These are phyloP conservation scores for Eupithecia vulgata DNA, from an alignment of 2,888 invertebrate genomes.

Conservation along the genomic window DNA sequence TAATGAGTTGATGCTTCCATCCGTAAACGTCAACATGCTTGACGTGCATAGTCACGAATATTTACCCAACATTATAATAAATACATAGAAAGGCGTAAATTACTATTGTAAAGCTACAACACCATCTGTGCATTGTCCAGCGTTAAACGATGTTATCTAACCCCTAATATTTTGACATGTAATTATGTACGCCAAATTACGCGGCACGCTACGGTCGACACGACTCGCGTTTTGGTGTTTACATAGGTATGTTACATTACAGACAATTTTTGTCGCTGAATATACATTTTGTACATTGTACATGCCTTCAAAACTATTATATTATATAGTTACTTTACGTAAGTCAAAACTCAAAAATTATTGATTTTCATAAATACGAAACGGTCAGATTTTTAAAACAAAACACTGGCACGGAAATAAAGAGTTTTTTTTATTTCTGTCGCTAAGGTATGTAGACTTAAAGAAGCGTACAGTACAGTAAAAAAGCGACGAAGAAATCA, in stretches of 20 bases:
- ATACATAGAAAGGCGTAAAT: conserved; percentile 25
- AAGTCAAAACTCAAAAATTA: too few species aligned
- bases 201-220: conserved; percentile 35
- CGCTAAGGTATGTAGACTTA: too few species aligned
- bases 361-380: too few species aligned
- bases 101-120: conserved; percentile 18
- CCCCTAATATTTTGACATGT: conserved; percentile 45
- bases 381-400: too few species aligned
- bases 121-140: conserved; percentile 50
- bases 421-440: too few species aligned
- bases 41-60: conserved; percentile 16
- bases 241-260: background rate
- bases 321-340: too few species aligned
- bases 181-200: conserved; percentile 45
- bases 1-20: conserved; percentile 7
- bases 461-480: too few species aligned
- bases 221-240: conserved; percentile 1
- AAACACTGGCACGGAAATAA: too few species aligned
- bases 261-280: background rate
- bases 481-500: too few species aligned
- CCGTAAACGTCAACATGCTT: conserved; percentile 13
- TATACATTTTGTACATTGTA: background rate
- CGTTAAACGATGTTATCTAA: conserved; percentile 44
- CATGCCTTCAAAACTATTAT: background rate
- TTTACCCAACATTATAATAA: conserved; percentile 22